These are phyloP conservation scores for Neopipo cinnamomea DNA, from an alignment of 2,113 vertebrate genomes.

Conservation along the genomic window DNA sequence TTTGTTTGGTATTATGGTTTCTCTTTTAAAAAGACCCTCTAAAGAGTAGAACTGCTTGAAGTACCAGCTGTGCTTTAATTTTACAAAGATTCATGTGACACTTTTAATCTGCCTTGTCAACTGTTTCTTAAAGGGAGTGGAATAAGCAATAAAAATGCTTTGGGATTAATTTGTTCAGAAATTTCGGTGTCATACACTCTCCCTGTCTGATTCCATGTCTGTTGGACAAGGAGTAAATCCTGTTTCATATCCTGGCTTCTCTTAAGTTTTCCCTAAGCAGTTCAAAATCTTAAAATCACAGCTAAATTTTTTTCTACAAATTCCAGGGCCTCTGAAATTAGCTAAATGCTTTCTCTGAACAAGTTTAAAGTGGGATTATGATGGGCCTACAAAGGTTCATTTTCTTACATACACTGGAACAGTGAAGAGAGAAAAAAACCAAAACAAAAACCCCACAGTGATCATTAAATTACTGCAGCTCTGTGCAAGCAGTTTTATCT, in stretches of 20 bases:
- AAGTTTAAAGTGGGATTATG: neutral
- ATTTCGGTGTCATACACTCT: neutral
- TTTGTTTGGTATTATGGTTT: neutral
- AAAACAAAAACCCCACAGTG: neutral
- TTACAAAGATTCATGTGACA: neutral
- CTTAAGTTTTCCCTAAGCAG: neutral
- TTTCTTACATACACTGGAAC: neutral
- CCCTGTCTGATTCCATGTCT: neutral
- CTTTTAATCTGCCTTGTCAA: conserved; percentile 1
- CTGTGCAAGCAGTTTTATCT: neutral
- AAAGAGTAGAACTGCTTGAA: neutral
- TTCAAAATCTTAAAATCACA: neutral
- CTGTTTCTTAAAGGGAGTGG: neutral
- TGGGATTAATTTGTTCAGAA: conserved; percentile 1
- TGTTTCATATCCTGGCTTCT: neutral
- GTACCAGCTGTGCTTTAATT: neutral
- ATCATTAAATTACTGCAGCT: neutral
- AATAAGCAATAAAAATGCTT: neutral
- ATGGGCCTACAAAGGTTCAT: neutral
- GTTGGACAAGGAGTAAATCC: neutral
- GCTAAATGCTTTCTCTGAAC: neutral
- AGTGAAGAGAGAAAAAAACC: neutral
- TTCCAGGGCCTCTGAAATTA: neutral
- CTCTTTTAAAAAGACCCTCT: neutral
- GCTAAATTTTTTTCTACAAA: neutral